A percentile compares a stretch with the other conserved stretches of the same genome.
These are phyloP conservation scores for Zaprionus taronus DNA, from an alignment of 1,140 invertebrate species.

Conservation along the genomic window DNA sequence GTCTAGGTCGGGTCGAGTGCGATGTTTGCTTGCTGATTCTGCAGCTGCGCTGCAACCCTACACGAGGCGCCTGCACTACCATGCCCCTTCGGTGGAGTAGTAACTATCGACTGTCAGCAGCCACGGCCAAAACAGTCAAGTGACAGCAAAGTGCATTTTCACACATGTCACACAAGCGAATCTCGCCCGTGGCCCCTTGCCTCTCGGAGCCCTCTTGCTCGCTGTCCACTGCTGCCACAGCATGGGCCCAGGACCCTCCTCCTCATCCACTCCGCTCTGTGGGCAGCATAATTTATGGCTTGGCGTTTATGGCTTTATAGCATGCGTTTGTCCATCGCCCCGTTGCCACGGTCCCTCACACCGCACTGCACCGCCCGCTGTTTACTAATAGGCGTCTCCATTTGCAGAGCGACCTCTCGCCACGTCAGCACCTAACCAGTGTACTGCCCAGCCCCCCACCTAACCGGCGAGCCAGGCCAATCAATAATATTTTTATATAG, in stretches of 20 bases:
- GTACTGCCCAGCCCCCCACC: not conserved
- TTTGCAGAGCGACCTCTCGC: constrained; percentile 19
- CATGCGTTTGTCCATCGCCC: constrained; percentile 62
- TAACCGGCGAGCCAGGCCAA: constrained; percentile 9
- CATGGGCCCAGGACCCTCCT: not conserved
- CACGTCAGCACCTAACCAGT: constrained; percentile 1
- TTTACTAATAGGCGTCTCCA: constrained; percentile 46
- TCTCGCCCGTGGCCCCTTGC: not conserved
- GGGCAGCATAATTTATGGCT: constrained; percentile 70
- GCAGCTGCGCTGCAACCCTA: not conserved
- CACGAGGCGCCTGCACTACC: no score
- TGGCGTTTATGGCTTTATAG: constrained; percentile 77
- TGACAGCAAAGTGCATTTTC: constrained; percentile 75
- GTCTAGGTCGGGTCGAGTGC: not conserved
- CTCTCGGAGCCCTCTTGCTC: not conserved
- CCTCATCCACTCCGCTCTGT: constrained; percentile 7
- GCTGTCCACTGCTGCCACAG: not conserved
- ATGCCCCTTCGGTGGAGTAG: not conserved
- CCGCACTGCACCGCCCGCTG: constrained; percentile 14
- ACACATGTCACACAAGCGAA: constrained; percentile 63
- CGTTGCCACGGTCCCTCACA: not conserved
- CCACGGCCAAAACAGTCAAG: constrained; percentile 56
- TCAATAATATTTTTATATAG: constrained; percentile 58
- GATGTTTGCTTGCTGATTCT: not conserved
- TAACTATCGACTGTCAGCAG: constrained; percentile 38